Percentiles rank a stretch among this genome's conserved stretches.
Conservation (phyloP, 2,797 vertebrate species). For the Enteromius trimaculatus region DNA sequence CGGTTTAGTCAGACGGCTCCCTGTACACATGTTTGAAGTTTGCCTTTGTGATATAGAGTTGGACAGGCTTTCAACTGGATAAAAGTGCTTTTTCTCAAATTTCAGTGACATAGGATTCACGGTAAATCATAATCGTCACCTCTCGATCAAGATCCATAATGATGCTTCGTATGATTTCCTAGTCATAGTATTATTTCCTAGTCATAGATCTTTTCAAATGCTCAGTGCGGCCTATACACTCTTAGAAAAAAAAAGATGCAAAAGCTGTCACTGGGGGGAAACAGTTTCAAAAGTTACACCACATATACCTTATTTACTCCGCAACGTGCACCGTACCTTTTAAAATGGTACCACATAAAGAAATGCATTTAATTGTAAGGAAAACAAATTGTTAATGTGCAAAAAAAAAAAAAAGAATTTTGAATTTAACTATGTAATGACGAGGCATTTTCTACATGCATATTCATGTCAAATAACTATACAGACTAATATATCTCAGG, state of each 20-base stretch:
- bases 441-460: background rate
- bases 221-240: background rate
- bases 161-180: background rate
- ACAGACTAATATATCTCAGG: background rate
- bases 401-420: background rate
- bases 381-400: background rate
- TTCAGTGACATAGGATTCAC: background rate
- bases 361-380: background rate
- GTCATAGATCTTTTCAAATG: background rate
- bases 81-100: constrained; percentile 28
- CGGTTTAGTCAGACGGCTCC: constrained; percentile 32
- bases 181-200: background rate
- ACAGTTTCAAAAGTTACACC: background rate
- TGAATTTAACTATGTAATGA: background rate
- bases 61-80: background rate
- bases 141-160: background rate
- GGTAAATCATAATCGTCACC: background rate
- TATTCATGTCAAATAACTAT: background rate
- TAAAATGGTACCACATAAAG: background rate
- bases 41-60: constrained; percentile 47
- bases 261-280: background rate
- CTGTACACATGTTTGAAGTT: constrained; percentile 52
- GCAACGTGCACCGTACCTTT: background rate
- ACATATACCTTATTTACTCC: background rate
- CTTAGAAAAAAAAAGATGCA: background rate